Conservation (phyloP, 2,113 vertebrate species). For the Ascaphus truei region DNA sequence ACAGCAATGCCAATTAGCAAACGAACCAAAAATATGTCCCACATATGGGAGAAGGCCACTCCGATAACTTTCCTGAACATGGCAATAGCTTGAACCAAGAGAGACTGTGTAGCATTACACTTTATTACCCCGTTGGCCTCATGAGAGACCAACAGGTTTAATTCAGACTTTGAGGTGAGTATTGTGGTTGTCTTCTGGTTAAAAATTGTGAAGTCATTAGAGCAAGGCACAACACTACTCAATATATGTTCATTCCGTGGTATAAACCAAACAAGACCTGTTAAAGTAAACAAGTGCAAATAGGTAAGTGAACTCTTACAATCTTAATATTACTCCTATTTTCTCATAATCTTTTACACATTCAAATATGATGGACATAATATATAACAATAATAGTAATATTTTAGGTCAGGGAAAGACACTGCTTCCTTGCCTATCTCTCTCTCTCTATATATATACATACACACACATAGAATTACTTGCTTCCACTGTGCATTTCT, state of each 20-base stretch:
- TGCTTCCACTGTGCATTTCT: no score
- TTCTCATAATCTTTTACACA: no score
- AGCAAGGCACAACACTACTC: not conserved
- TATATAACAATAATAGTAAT: no score
- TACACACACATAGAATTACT: no score
- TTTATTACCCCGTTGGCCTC: not conserved
- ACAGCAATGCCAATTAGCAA: conserved; percentile 84
- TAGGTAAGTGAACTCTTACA: no score
- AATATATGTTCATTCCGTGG: conserved; percentile 66
- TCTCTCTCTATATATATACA: no score
- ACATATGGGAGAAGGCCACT: conserved; percentile 76
- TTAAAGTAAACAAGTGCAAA: no score
- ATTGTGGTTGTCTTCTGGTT: not conserved
- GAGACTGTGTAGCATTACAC: conserved; percentile 27
- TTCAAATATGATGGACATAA: no score
- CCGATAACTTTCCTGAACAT: conserved; percentile 66
- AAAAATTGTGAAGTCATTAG: not conserved
- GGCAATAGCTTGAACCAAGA: conserved; percentile 62
- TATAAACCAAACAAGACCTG: conserved; percentile 85
- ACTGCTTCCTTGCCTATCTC: no score
- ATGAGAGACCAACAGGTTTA: not conserved
- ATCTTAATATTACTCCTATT: no score
- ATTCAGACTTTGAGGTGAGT: not conserved
- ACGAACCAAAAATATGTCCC: conserved; percentile 85
- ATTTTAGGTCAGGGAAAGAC: no score